Evolutionary conservation across 2,797 vertebrate species (phyloP).

Genomic region (Hoplostethus mediterraneus): DNA sequence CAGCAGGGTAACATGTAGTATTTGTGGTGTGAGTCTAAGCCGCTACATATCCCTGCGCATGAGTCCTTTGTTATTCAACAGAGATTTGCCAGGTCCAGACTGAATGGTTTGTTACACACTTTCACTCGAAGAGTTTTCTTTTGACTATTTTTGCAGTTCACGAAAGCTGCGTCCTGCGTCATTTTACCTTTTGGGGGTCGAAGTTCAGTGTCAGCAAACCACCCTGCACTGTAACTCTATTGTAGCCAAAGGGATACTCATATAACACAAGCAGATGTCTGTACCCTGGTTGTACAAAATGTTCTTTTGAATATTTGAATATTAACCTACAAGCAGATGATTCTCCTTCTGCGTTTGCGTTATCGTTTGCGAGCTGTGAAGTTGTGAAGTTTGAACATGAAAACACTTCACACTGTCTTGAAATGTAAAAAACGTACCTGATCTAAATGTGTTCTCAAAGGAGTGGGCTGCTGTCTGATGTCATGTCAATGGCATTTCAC

Average conservation of each 20-base stretch:
- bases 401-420: background rate
- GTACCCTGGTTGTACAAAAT: background rate
- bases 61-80: background rate
- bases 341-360: background rate
- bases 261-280: too few relatives aligned
- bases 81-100: background rate
- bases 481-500: background rate
- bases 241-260: background rate
- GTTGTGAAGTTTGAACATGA: background rate
- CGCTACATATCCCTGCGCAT: background rate
- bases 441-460: constrained; percentile 6
- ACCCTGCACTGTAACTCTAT: background rate
- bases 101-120: background rate
- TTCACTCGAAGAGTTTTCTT: background rate
- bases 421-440: background rate
- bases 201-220: background rate
- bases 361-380: background rate
- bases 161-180: background rate
- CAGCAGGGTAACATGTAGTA: background rate
- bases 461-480: background rate
- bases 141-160: background rate
- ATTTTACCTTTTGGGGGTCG: background rate
- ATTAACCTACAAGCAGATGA: background rate
- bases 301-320: background rate
- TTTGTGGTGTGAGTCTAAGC: background rate